Base-by-base conservation (phyloP, 1,140 invertebrate genomes). In the Euwallacea fornicatus region DNA sequence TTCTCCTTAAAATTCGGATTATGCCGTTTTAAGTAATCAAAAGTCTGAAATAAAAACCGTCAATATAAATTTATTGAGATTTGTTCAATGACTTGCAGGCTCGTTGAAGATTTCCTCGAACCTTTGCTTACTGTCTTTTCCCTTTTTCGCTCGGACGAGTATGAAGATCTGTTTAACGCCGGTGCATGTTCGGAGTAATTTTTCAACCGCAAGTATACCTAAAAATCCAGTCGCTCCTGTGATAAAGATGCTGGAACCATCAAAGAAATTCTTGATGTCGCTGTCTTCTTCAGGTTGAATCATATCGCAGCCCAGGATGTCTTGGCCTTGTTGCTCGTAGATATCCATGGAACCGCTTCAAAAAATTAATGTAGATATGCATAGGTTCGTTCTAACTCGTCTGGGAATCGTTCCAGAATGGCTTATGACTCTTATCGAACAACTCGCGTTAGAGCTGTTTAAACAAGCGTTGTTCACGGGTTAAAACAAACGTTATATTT, bases 121-220 rank as follows among this genome's bases (percentile, higher is more conserved):
- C 59, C 90, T 84, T 13, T 84, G 81, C 15, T 82, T 76, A 2
- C 87, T 83, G 76, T 88, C 86, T 79, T 91, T 89, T 33, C 88
- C 90, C 77, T 90, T 90, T 82, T 95, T 95, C 13, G 85, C 83
- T 74, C 94, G 82, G 55, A 95, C 86, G 43, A 96, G 82, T 21
- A 94, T 82, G 80, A 91, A 95, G 73, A 96, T 88, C 44, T 84
- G 86, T 56, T 87, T 86, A 43, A 95, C 74, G 68, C 89, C 88
- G 10, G 86, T 47, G 69, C 78, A 80, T 41, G 61, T 50, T 42
- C 78, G 63, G 10, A 80, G 55, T 11, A 80, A 66, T 63, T 80
- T 80, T 62, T 80, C 79, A 7, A 91, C 80, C 4, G 91, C 74
- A 46, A 91, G 83, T 80, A 88, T 90, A 2, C 90, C 90, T 43